Percentiles rank a stretch among this genome's conserved stretches.
These are phyloP conservation scores for Temnopleurus reevesii DNA, from an alignment of 53 echinoderm and acorn worm genomes.

Conservation along the genomic window DNA sequence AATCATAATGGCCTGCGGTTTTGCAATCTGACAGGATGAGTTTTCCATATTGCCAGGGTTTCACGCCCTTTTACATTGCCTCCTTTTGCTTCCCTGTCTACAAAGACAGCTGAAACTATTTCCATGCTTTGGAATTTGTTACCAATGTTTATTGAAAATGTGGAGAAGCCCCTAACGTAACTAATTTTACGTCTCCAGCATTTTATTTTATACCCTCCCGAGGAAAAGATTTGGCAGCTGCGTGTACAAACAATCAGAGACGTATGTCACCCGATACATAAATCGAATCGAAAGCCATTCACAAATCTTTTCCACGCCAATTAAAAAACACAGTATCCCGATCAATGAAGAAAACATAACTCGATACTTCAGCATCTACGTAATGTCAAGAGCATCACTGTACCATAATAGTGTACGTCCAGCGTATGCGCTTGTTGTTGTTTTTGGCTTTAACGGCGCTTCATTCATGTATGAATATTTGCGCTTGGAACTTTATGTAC, in stretches of 20 bases:
- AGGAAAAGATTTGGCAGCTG: neutral
- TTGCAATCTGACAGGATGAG: neutral
- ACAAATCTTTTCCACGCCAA: neutral
- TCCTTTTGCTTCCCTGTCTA: neutral
- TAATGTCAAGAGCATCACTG: too few species aligned
- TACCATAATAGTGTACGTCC: too few species aligned
- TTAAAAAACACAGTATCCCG: neutral
- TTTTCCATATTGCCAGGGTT: neutral
- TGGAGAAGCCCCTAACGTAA: neutral
- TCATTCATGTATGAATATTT: too few species aligned
- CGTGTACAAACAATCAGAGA: neutral
- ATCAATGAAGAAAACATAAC: neutral
- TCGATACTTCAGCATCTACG: neutral
- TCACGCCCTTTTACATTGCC: neutral
- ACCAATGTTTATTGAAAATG: neutral
- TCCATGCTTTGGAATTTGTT: neutral
- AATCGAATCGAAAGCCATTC: slow-evolving; percentile 1
- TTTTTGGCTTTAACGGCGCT: too few species aligned
- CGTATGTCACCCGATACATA: neutral
- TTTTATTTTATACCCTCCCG: neutral
- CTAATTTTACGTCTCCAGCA: neutral
- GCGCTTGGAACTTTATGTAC: too few species aligned
- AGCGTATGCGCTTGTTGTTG: too few species aligned
- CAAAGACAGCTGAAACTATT: neutral
- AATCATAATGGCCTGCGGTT: neutral